Conservation (phyloP, 2,797 vertebrate genomes). For the Myioborus melanocephalus region DNA sequence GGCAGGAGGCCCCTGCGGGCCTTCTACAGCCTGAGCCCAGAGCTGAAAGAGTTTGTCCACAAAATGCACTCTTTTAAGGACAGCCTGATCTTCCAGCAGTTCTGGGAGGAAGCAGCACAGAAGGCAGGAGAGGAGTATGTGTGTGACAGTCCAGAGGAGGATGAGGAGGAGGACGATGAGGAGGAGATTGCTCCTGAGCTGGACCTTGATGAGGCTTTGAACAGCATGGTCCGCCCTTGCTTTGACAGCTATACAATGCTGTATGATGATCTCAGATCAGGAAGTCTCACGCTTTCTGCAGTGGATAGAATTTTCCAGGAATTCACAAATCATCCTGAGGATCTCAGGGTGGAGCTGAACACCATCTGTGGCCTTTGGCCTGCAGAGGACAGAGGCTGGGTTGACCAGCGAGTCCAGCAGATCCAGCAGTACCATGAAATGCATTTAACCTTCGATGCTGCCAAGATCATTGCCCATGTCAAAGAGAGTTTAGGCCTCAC, state of each 20-base stretch:
- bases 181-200: background rate
- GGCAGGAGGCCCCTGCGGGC: constrained; percentile 11
- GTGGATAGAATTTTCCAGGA: constrained; percentile 79
- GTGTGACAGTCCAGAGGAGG: background rate
- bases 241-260: constrained; percentile 62
- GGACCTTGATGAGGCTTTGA: constrained; percentile 31
- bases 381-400: constrained; percentile 72
- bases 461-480: constrained; percentile 79
- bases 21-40: constrained; percentile 77
- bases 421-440: constrained; percentile 90
- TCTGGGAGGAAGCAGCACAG: constrained; percentile 79
- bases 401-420: constrained; percentile 80
- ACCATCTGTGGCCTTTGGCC: constrained; percentile 71
- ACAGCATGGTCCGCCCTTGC: constrained; percentile 72
- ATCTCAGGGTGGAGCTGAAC: constrained; percentile 75
- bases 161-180: background rate
- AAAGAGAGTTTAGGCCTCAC: constrained; percentile 80
- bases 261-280: constrained; percentile 76
- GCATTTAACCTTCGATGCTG: constrained; percentile 83
- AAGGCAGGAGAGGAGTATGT: background rate
- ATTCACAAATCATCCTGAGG: constrained; percentile 76
- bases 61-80: constrained; percentile 69
- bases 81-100: constrained; percentile 80
- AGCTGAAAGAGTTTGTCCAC: constrained; percentile 70
- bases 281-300: constrained; percentile 78